phyloP scores from a whole-genome alignment of 2,113 vertebrate genomes.

The Lipophrys pholis region DNA sequence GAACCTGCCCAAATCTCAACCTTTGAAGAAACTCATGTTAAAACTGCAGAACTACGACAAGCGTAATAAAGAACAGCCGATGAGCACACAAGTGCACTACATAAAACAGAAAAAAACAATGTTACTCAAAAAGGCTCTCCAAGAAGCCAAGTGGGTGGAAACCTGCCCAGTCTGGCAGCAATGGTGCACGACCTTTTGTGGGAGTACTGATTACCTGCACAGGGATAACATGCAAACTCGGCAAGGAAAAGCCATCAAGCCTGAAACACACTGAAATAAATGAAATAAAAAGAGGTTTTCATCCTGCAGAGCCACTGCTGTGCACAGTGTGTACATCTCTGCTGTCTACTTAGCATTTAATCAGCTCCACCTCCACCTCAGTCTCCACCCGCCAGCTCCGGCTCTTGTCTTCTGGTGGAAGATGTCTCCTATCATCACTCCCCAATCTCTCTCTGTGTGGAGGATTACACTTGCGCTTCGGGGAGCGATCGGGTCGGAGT shows the following conservation, averaged over 20 bases:
- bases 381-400: constrained; percentile 8
- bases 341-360: constrained; percentile 38
- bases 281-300: background rate
- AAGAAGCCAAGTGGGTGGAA: too few species aligned
- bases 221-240: too few species aligned
- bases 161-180: too few species aligned
- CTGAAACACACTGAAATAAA: background rate
- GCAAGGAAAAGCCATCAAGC: background rate
- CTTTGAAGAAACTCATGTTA: too few species aligned
- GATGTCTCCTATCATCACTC: constrained; percentile 35
- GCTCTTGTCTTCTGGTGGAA: constrained; percentile 9
- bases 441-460: constrained; percentile 12
- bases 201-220: too few species aligned
- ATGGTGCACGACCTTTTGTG: too few species aligned
- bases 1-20: too few species aligned
- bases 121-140: too few species aligned
- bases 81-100: too few species aligned
- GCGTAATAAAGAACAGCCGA: too few species aligned
- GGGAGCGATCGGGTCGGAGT: constrained; percentile 18
- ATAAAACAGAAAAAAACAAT: too few species aligned
- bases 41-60: too few species aligned
- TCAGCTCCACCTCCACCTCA: constrained; percentile 29
- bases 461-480: background rate
- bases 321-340: constrained; percentile 26
- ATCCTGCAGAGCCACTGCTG: background rate